Evolutionary conservation across 2,888 invertebrate species (phyloP).

Genomic region (Pachydiplax longipennis): DNA sequence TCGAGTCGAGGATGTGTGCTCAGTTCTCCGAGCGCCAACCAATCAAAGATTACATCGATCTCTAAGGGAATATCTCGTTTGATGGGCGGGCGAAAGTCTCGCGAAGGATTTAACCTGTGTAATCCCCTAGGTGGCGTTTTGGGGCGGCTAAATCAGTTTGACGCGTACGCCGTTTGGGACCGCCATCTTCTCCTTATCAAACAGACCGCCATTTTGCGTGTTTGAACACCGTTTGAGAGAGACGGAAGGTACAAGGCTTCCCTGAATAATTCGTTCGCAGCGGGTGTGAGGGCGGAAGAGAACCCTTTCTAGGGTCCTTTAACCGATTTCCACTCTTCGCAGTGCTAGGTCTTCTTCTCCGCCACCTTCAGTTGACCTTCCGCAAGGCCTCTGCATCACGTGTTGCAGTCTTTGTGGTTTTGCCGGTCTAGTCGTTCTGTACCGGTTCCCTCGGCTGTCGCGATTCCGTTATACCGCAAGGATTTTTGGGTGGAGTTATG

Average conservation of each 20-base stretch:
- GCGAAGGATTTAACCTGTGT: not conserved
- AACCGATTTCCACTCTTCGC: too few species aligned
- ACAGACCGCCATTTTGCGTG: not conserved
- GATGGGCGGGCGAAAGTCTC: not conserved
- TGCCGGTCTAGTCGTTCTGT: too few species aligned
- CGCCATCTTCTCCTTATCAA: not conserved
- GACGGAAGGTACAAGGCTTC: not conserved
- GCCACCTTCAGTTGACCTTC: too few species aligned
- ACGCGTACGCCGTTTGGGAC: not conserved
- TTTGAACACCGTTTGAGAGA: not conserved
- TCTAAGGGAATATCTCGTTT: not conserved
- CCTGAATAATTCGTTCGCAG: too few species aligned
- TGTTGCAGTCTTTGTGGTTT: too few species aligned
- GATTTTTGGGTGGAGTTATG: too few species aligned
- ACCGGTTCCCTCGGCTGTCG: too few species aligned
- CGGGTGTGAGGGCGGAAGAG: not conserved
- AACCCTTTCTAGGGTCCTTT: not conserved
- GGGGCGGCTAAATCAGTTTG: not conserved
- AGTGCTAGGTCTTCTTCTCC: too few species aligned
- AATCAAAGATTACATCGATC: constrained; percentile 27
- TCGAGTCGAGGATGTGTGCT: not conserved
- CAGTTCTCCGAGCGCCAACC: not conserved
- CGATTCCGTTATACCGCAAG: too few species aligned
- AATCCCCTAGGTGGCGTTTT: not conserved
- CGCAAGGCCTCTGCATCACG: too few species aligned